Evolutionary conservation across 1,140 invertebrate species (phyloP).

Genomic region (Heliconius eleuchia): DNA sequence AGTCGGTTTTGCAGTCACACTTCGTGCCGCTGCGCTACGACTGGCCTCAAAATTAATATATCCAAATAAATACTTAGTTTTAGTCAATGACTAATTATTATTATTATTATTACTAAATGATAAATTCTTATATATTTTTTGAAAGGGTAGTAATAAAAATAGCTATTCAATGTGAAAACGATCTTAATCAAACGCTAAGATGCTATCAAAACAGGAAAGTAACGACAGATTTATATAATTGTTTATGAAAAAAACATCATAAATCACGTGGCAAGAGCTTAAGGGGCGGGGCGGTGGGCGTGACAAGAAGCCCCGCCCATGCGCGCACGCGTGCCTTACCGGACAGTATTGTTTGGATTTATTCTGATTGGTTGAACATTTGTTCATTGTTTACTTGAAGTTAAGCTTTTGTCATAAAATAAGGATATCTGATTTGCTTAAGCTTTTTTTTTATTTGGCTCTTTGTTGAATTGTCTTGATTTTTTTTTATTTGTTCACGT

Average conservation of each 20-base stretch:
- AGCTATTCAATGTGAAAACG: background rate
- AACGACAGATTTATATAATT: conserved; percentile 28
- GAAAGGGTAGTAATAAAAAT: background rate
- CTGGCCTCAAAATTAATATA: no score
- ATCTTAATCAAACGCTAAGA: conserved; percentile 17
- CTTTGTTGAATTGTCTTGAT: background rate
- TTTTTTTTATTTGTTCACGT: background rate
- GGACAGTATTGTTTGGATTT: conserved; percentile 51
- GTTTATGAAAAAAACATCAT: conserved; percentile 46
- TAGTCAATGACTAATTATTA: no score
- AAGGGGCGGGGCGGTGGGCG: conserved; percentile 47
- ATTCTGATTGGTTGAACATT: conserved; percentile 46
- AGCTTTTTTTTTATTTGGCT: conserved; percentile 5
- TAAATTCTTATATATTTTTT: no score
- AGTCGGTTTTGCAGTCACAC: no score
- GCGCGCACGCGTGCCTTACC: conserved; percentile 59
- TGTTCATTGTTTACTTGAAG: conserved; percentile 39
- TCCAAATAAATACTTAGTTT: no score
- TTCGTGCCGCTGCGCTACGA: no score
- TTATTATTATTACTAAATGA: no score
- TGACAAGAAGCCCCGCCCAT: conserved; percentile 47
- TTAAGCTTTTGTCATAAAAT: conserved; percentile 16
- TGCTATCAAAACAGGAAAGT: conserved; percentile 9
- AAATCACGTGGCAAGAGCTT: conserved; percentile 54
- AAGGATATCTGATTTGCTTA: background rate